Evolutionary conservation across 2,797 vertebrate genomes (phyloP).

Genomic region (Aeoliscus strigatus): DNA sequence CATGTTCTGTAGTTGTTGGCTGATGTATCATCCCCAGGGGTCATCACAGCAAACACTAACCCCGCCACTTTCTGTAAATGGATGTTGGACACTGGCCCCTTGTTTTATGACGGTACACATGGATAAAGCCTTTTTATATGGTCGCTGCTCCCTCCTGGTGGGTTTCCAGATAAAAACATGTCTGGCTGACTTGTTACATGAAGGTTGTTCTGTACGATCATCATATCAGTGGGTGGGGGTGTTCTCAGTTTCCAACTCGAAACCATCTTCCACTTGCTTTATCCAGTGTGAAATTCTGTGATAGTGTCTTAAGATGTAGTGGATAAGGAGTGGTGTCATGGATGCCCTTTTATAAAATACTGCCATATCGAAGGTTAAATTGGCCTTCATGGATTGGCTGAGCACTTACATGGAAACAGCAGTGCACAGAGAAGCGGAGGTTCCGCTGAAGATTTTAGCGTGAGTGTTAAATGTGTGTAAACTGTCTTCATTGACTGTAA

Average conservation of each 20-base stretch:
- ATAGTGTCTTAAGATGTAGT: constrained; percentile 14
- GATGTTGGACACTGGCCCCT: constrained; percentile 11
- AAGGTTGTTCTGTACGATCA: constrained; percentile 6
- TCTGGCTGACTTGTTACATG: constrained; percentile 18
- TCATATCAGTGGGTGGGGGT: neutral
- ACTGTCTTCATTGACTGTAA: too few relatives aligned
- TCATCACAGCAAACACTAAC: constrained; percentile 2
- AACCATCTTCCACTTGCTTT: constrained; percentile 7
- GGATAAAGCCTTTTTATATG: constrained; percentile 19
- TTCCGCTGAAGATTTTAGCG: constrained; percentile 1
- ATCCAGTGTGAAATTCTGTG: constrained; percentile 11
- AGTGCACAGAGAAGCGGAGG: constrained; percentile 11
- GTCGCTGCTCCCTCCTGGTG: constrained; percentile 1
- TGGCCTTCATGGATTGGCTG: constrained; percentile 16
- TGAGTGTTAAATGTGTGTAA: too few relatives aligned
- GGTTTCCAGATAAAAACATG: constrained; percentile 5
- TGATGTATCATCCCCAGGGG: constrained; percentile 3
- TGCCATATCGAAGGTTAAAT: constrained; percentile 24
- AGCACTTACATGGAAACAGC: constrained; percentile 28
- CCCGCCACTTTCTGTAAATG: constrained; percentile 3
- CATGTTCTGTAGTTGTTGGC: too few relatives aligned
- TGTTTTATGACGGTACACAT: constrained; percentile 10
- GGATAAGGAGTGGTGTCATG: constrained; percentile 27
- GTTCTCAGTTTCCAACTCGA: neutral
- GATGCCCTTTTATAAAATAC: constrained; percentile 34